A percentile compares a stretch with the other conserved stretches of the same genome.
These are phyloP conservation scores for Oreochromis mossambicus DNA, from an alignment of 2,797 vertebrate species.

Conservation along the genomic window DNA sequence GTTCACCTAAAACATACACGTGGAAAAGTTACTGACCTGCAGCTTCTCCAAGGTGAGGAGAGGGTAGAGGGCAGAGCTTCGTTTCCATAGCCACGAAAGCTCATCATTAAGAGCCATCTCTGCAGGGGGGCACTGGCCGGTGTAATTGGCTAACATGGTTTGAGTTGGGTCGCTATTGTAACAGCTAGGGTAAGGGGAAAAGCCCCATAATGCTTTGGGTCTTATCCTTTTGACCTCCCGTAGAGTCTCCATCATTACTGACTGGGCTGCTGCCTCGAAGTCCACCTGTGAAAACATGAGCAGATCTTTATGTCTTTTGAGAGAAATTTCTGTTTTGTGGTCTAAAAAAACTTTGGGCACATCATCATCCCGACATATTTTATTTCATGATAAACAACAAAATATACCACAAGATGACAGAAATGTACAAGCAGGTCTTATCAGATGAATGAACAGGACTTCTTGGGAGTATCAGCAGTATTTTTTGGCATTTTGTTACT, in stretches of 20 bases:
- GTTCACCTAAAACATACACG: accelerated
- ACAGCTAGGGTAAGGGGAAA: conserved; percentile 77
- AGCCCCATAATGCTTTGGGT: conserved; percentile 79
- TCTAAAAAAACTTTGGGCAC: neutral
- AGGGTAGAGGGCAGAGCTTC: conserved; percentile 75
- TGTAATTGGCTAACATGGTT: conserved; percentile 67
- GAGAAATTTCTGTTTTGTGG: neutral
- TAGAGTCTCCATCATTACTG: conserved; percentile 77
- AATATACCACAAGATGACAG: neutral
- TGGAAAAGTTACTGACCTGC: conserved; percentile 43
- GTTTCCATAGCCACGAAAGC: conserved; percentile 79
- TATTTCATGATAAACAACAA: neutral
- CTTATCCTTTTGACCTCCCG: conserved; percentile 71
- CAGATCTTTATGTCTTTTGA: neutral
- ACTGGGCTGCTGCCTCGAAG: conserved; percentile 79
- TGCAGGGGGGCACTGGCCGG: conserved; percentile 68
- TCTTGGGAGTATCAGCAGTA: neutral
- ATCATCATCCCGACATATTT: neutral
- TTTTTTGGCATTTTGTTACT: neutral
- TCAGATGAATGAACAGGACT: neutral
- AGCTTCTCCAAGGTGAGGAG: conserved; percentile 73
- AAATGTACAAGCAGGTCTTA: neutral
- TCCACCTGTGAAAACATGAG: conserved; percentile 71
- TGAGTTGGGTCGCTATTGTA: conserved; percentile 66
- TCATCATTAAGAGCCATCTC: conserved; percentile 78